Conservation (phyloP, 2,113 vertebrate genomes). For the Labeo rohita region DNA sequence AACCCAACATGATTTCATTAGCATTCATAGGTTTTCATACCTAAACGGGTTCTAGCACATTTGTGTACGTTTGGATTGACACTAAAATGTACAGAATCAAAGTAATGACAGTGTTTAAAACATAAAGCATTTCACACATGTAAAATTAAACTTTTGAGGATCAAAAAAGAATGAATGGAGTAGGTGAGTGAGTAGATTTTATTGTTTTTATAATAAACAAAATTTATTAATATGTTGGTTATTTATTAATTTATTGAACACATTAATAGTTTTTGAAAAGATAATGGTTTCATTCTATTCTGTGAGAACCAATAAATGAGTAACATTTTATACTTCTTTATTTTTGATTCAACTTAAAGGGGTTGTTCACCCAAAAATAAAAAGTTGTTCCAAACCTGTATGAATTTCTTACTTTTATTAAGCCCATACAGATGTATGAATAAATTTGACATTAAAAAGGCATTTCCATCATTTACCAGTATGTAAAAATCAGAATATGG, state of each 20-base stretch:
- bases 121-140: not conserved
- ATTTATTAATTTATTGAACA: not conserved
- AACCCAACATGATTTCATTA: constrained; percentile 55
- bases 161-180: not conserved
- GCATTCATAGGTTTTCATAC: constrained; percentile 12
- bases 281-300: not conserved
- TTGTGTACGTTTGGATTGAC: not conserved
- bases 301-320: not conserved
- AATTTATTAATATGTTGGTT: not conserved
- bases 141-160: not conserved
- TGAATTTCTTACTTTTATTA: not conserved
- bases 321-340: not conserved
- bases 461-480: not conserved
- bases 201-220: not conserved
- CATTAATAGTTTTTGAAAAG: not conserved
- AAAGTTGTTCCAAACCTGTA: not conserved
- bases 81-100: not conserved
- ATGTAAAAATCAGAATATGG: not conserved
- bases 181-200: not conserved
- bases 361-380: no score
- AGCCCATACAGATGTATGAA: not conserved
- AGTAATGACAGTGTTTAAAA: not conserved
- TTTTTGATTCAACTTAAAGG: not conserved
- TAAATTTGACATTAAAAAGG: not conserved
- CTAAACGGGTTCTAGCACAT: not conserved